Evolutionary conservation across 1,140 invertebrate species (phyloP), one percentile per base, ranked within the genome.

Genomic region (Helicoverpa zea): DNA sequence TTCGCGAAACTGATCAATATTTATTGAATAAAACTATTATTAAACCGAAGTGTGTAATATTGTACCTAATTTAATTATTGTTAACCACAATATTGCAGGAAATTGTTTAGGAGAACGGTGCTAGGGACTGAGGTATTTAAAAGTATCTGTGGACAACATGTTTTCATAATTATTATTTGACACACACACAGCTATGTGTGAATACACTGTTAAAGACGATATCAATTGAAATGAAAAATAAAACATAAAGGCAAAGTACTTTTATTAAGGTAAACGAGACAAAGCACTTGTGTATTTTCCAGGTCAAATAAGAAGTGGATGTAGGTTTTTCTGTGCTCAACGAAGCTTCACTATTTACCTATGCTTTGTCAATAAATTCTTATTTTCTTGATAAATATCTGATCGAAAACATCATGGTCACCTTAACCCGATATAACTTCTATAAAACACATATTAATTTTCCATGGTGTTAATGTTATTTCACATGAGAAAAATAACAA

Each of bases 141-240:
- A 64, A 30, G 2, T 64, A 64, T 43, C n/a, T n/a, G 35, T 43
- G 61, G 29, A 16, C 0, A 2, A 5, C 61, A 64, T 64, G 43
- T 35, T 64, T 64, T 64, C 30, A 2, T 64, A 43, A 64, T 64
- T 64, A 43, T 64, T 64, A 64, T 64, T 64, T 64, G 61, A 43
- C 7, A 43, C 0, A 18, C n/a, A 58, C 54, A 29, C 2, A 29
- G 14, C 12, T 29, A 12, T 59, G 23, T 23, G 11, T 59, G 23
- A 59, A 59, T 59, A 12, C 29, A 59, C 29, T 18, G 18, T 29
- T 59, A 11, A 12, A 59, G 3, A 11, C 3, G 2, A 58, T 59
- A 59, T 59, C 2, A 29, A 35, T 7, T 35, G 3, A 35, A 35
- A 35, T 35, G 35, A 35, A 7, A 23, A 35, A 35, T 35, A 35